Base-by-base conservation (phyloP, 2,797 vertebrate genomes). In the Galaxias olidus region DNA sequence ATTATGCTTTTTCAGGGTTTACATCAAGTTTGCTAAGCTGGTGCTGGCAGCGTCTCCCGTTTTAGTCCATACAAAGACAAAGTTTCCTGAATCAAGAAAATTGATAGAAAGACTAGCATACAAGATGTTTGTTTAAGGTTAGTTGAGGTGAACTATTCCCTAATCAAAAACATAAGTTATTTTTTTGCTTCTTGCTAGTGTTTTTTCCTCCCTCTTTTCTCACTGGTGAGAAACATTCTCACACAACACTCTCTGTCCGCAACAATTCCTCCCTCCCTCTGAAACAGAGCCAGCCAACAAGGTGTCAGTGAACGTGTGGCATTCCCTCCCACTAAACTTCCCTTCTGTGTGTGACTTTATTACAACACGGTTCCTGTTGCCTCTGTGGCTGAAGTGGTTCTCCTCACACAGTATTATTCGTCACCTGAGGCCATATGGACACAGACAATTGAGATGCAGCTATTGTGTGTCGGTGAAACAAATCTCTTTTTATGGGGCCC, bases 321-420 rank as follows among this genome's bases (percentile, higher is more conserved):
- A 65, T 79, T 84, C 68, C 44, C 61, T 72, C 15, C 65, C 51
- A 66, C 63, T 20, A 30, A 63, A 69, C 53, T 69, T 63, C 66
- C 63, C 73, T 73, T 52, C 68, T 75, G n/a, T 73, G 80, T 70
- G 71, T 50, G 61, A 48, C 73, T 81, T 86, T 84, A 83, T 86
- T 84, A 72, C 63, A 67, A 68, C 67, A 73, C 81, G 84, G 78
- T 84, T 83, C 86, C 75, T 65, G 53, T 67, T 75, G 68, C 49
- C 57, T 75, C 43, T 68, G 68, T 46, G 49, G 71, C 52, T 51
- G 41, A 67, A 20, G 45, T 63, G 59, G 53, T 56, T 64, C 45
- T 1, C 68, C 54, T 43, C 42, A 61, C 40, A 54, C 51, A 18
- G 49, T 61, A 69, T 76, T 72, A 83, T 54, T 86, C 70, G 74